Evolutionary conservation across 2,797 vertebrate species (phyloP).

Genomic region (Alectoris magna): DNA sequence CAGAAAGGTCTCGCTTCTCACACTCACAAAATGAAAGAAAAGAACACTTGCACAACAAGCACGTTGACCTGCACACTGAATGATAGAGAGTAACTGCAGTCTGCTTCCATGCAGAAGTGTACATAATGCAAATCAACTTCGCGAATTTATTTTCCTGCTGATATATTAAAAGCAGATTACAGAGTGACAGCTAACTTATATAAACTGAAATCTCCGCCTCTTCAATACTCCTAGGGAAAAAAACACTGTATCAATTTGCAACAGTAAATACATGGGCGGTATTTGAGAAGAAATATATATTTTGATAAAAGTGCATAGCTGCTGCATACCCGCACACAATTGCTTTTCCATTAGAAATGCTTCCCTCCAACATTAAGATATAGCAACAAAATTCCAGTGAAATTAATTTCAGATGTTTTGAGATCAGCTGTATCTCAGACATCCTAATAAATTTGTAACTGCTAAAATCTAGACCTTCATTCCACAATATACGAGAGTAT

Average conservation of each 20-base stretch:
- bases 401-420: neutral
- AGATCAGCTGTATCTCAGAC: neutral
- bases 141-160: neutral
- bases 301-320: neutral
- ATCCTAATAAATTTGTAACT: neutral
- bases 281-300: neutral
- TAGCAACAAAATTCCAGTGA: neutral
- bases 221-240: neutral
- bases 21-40: neutral
- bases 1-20: slow-evolving; percentile 55
- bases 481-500: neutral
- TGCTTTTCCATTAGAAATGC: neutral
- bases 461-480: neutral
- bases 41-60: neutral
- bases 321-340: neutral
- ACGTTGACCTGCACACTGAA: neutral
- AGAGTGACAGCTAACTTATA: neutral
- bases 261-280: neutral
- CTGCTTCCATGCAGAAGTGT: neutral
- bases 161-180: neutral
- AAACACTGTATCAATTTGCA: neutral
- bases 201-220: neutral
- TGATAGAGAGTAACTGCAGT: neutral
- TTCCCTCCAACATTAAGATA: neutral
- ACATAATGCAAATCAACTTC: neutral